A percentile compares a stretch with the other conserved stretches of the same genome.
Evolutionary conservation across 2,888 invertebrate genomes (phyloP).

Genomic region (Lysandra bellargus): DNA sequence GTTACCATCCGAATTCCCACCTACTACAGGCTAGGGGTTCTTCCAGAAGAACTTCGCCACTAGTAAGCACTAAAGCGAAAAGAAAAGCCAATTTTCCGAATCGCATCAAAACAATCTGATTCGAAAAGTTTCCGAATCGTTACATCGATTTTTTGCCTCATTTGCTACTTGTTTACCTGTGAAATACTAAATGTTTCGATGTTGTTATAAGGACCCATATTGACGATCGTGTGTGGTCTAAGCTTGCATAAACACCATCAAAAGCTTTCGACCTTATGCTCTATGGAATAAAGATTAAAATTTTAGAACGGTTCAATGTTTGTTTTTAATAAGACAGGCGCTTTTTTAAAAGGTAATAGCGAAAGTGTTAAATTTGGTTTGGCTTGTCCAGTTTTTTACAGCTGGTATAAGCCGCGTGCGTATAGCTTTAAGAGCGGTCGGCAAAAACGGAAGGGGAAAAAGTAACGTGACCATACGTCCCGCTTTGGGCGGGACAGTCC

Average conservation of each 20-base stretch:
- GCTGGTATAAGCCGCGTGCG: conserved; percentile 29
- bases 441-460: too few species aligned
- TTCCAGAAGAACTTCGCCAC: too few species aligned
- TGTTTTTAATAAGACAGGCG: conserved; percentile 63
- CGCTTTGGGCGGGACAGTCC: too few species aligned
- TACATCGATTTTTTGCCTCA: background rate
- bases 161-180: conserved; percentile 72
- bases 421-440: background rate
- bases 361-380: conserved; percentile 73
- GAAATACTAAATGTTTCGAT: conserved; percentile 75
- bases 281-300: conserved; percentile 37
- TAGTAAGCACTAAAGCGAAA: too few species aligned
- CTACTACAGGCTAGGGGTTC: too few species aligned
- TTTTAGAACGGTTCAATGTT: conserved; percentile 37
- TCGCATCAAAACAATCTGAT: background rate
- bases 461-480: too few species aligned
- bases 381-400: conserved; percentile 53
- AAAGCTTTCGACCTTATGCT: conserved; percentile 49
- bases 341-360: conserved; percentile 66
- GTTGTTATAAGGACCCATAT: conserved; percentile 74
- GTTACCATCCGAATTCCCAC: too few species aligned
- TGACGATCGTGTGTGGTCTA: conserved; percentile 78
- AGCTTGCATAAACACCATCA: conserved; percentile 43
- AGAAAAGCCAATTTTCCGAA: background rate
- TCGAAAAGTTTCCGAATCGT: background rate